phyloP scores from a whole-genome alignment of 2,797 vertebrate species.

The Microhierax caerulescens region DNA sequence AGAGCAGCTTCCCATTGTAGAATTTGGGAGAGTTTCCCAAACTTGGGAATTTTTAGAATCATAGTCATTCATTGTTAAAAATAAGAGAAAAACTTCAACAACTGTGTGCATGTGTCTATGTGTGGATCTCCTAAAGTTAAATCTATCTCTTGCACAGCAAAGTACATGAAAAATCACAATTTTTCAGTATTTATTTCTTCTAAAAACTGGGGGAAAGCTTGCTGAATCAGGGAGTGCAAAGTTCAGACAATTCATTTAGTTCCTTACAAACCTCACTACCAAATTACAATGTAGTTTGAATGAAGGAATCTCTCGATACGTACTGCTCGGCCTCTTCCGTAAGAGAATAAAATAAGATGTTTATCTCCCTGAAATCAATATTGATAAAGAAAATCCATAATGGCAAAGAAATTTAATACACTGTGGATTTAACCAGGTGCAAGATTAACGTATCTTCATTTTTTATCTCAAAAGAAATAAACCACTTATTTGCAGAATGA shows the following conservation, averaged over 20 bases:
- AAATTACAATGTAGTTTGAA: background rate
- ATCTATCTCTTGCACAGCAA: background rate
- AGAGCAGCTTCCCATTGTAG: background rate
- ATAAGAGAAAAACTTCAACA: background rate
- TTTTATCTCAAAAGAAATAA: background rate
- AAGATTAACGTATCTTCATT: background rate
- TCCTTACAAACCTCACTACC: background rate
- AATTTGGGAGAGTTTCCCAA: background rate
- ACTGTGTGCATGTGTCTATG: rapidly evolving
- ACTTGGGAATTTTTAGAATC: background rate
- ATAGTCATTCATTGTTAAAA: background rate
- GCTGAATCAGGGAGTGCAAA: background rate
- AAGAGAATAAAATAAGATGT: background rate
- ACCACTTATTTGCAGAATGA: background rate
- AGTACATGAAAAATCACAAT: background rate
- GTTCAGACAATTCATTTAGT: background rate
- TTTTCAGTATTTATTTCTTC: background rate
- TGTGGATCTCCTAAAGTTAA: background rate
- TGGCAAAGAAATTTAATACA: background rate
- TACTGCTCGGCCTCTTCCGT: background rate
- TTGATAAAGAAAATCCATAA: background rate
- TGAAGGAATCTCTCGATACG: background rate
- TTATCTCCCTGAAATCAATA: background rate
- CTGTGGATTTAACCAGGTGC: background rate
- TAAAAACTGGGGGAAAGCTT: background rate